Conservation (phyloP, 2,797 vertebrate species). For the Phaenicophaeus curvirostris region DNA sequence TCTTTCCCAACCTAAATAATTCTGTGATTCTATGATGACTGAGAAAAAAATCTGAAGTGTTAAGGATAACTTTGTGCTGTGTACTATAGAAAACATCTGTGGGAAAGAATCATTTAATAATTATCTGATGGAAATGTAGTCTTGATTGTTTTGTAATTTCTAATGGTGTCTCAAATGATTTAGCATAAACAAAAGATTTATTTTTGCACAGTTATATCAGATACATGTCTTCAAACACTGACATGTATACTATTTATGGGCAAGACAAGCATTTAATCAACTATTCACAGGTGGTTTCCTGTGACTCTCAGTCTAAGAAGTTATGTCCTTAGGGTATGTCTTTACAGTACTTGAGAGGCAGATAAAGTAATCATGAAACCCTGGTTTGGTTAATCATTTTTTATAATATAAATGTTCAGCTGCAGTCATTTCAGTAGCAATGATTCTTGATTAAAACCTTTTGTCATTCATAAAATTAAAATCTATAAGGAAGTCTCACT, state of each 20-base stretch:
- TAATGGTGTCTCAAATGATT: neutral
- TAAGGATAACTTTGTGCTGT: accelerated
- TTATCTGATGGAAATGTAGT: neutral
- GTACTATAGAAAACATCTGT: neutral
- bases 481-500: neutral
- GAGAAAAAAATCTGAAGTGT: neutral
- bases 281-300: neutral
- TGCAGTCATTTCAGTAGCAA: neutral
- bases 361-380: neutral
- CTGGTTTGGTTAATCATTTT: neutral
- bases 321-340: neutral
- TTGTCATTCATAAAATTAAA: neutral
- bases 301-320: neutral
- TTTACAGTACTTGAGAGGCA: neutral
- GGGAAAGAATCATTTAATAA: neutral
- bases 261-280: neutral
- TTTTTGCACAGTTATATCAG: neutral
- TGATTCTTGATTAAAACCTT: neutral
- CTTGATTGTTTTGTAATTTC: neutral
- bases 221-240: neutral
- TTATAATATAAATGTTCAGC: neutral
- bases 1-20: too few species aligned
- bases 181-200: neutral
- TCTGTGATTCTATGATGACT: neutral
- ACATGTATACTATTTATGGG: neutral